Evolutionary conservation across 92 coral and sea anemone species (phyloP).

Genomic region (Zoanthus sansibaricus): DNA sequence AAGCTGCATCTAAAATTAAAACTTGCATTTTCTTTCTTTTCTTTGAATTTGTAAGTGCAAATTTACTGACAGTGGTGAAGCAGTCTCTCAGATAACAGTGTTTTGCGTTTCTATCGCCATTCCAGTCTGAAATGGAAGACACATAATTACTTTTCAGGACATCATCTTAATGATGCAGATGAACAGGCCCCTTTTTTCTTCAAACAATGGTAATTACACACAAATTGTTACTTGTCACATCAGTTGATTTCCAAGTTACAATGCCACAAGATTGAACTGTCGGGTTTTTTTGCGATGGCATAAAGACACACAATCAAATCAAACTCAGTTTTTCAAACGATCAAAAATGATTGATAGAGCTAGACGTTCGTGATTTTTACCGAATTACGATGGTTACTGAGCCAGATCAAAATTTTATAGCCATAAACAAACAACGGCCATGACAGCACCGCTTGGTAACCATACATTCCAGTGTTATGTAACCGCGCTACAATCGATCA

Average conservation of each 20-base stretch:
- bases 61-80: background rate
- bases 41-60: background rate
- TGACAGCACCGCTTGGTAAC: slow-evolving; percentile 88
- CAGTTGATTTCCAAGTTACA: background rate
- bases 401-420: background rate
- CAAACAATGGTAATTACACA: slow-evolving; percentile 11
- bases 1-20: background rate
- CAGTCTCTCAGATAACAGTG: background rate
- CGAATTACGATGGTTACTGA: background rate
- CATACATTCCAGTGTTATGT: slow-evolving; percentile 26
- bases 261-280: background rate
- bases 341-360: background rate
- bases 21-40: background rate
- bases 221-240: slow-evolving; percentile 16
- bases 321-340: background rate
- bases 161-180: background rate
- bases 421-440: slow-evolving; percentile 86
- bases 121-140: background rate
- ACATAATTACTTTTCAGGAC: background rate
- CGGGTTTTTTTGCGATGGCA: background rate
- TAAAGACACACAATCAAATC: background rate
- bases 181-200: background rate
- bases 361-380: background rate
- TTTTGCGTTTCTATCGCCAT: background rate
- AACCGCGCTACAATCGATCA: slow-evolving; percentile 14